phyloP scores from a whole-genome alignment of 2,113 vertebrate species.

The Xiphophorus hellerii region DNA sequence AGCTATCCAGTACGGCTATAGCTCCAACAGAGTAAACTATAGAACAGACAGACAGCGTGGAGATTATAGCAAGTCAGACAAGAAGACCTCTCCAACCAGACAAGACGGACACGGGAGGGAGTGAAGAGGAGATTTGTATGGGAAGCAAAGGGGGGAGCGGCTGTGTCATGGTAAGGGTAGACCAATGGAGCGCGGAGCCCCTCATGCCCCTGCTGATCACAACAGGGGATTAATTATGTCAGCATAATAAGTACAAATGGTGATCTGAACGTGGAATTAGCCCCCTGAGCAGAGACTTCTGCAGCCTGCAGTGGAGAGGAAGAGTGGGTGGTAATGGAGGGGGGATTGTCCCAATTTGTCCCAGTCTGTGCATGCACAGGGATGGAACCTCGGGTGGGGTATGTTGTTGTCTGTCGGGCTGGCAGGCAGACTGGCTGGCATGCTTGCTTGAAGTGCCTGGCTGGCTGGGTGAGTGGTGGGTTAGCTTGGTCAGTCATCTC shows the following conservation, averaged over 20 bases:
- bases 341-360: conserved; percentile 79
- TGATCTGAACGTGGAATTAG: conserved; percentile 84
- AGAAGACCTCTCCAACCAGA: conserved; percentile 59
- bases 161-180: conserved; percentile 66
- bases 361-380: conserved; percentile 70
- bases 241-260: conserved; percentile 88
- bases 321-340: conserved; percentile 68
- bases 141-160: conserved; percentile 40
- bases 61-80: conserved; percentile 66
- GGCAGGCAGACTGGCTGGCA: conserved; percentile 52
- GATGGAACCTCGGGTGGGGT: conserved; percentile 65
- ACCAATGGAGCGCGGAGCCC: conserved; percentile 75
- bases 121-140: conserved; percentile 61
- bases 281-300: conserved; percentile 79
- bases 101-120: conserved; percentile 66
- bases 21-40: conserved; percentile 41
- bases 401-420: conserved; percentile 50
- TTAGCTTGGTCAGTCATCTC: conserved; percentile 62
- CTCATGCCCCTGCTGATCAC: conserved; percentile 86
- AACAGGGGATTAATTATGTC: conserved; percentile 89
- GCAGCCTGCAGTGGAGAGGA: conserved; percentile 63
- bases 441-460: conserved; percentile 25
- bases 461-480: conserved; percentile 40
- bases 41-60: conserved; percentile 54
- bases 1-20: neutral